Evolutionary conservation across 2,888 invertebrate genomes (phyloP), one percentile per base, ranked within the genome.

Genomic region (Hybos culiciformis): DNA sequence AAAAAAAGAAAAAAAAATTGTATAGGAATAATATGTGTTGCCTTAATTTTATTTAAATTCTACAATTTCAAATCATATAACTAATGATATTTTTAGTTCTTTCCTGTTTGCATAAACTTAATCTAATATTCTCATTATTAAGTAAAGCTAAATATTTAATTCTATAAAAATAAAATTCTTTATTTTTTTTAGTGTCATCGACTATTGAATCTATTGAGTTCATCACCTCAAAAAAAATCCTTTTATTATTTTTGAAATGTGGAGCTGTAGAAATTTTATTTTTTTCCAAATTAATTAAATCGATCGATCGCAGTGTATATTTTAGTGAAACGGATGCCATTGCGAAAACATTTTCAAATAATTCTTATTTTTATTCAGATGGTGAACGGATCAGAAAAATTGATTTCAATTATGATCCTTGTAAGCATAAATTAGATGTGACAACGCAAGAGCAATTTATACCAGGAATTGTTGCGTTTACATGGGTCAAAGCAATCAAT

Each of bases 231-330:
- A 5, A 5, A 12, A 57, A 56, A 37, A 46, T 61, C 3, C 51
- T 60, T 7, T 38, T 65, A 12, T 46, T 65, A 12, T 56, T 56
- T 20, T 50, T 63, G 0, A 53, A 50, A 39, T 60, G 56, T 40
- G 63, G 65, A 9, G 56, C 54, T 18, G 53, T 65, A 24, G 64
- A 63, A 40, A 56, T 65, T 12, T 61, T 61, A 59, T 64, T 56
- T 44, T 42, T 55, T 36, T 65, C 63, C 2, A 41, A 42, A 12
- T 34, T 48, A 24, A 31, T 45, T 5, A 29, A 41, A n/a, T 42
- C 55, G 1, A 47, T 63, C 12, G 56, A 56, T 8, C 56, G 54
- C 52, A 53, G 11, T 51, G 53, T 26, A 53, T 61, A 31, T 50
- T 56, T 26, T 54, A 55, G 1, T 57, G 61, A 8, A 43, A 52